Evolutionary conservation across 2,888 invertebrate species (phyloP).

Genomic region (Orthosia gracilis): DNA sequence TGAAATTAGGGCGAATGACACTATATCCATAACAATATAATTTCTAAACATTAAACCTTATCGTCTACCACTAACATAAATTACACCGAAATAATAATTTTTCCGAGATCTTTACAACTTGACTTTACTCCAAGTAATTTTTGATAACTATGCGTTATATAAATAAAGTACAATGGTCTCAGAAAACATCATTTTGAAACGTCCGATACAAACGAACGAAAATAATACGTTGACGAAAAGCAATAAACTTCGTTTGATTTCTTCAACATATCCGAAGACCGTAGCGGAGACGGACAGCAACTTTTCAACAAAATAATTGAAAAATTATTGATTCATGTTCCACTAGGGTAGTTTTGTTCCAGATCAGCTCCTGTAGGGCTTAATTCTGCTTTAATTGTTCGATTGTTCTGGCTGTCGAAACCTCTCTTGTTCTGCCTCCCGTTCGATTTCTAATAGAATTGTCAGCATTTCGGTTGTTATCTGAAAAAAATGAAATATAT

Average conservation of each 20-base stretch:
- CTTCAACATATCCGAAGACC: slow-evolving; percentile 11
- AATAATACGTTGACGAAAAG: slow-evolving; percentile 2
- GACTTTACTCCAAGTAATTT: slow-evolving; percentile 44
- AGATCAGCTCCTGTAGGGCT: slow-evolving; percentile 9
- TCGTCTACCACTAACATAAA: slow-evolving; percentile 48
- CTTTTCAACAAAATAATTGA: background rate
- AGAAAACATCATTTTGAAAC: slow-evolving; percentile 3
- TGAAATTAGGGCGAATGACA: slow-evolving; percentile 42
- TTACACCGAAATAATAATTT: slow-evolving; percentile 44
- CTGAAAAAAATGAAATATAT: slow-evolving; percentile 65
- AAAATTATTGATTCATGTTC: slow-evolving; percentile 14
- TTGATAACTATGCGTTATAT: slow-evolving; percentile 24
- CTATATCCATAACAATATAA: slow-evolving; percentile 16
- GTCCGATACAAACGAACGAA: background rate
- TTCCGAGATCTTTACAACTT: slow-evolving; percentile 67
- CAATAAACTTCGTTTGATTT: slow-evolving; percentile 12
- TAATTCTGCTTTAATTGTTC: slow-evolving; percentile 9
- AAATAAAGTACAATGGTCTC: background rate
- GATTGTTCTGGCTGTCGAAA: slow-evolving; percentile 3
- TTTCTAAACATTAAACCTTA: slow-evolving; percentile 38
- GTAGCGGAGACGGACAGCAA: background rate
- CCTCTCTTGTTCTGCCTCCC: slow-evolving; percentile 29
- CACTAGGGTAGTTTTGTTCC: slow-evolving; percentile 24
- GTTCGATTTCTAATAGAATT: slow-evolving; percentile 70
- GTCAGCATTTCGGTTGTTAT: slow-evolving; percentile 71